Base-by-base conservation (phyloP, 2,888 invertebrate species). In the Caenorhabditis sp. region DNA sequence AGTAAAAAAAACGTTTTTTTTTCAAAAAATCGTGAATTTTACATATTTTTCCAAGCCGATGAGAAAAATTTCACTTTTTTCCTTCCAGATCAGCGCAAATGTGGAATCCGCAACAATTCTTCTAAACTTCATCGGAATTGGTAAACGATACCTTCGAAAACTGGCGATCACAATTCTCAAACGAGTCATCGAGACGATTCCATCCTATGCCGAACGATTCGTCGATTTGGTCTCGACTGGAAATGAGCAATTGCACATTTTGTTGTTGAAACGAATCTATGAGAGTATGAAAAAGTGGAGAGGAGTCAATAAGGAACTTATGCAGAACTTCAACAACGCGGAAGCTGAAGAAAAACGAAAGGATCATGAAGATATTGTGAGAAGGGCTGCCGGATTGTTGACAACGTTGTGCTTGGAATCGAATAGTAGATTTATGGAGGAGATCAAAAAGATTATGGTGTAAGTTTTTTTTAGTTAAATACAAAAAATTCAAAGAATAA, bases 341-440 rank as follows among this genome's bases (percentile, higher is more conserved):
- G 62, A 59, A 17, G 8, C 59, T 8, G 65, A 54, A 12, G 59
- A 54, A 7, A 62, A 49, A 23, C 17, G 36, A 10, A 56, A 43
- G 36, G 72, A 72, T 59, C 72, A 72, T 36, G 72, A 72, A 43
- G 72, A 72, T 17, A 72, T 72, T 49, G 67, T 67, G 12, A 58
- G 54, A 25, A 54, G 68, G 4, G 60, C 72, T 0, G 31, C 68
- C 4, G 64, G 67, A 7, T 50, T 72, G 1, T 54, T 72, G 17
- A 59, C 68, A 10, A 67, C 57, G 7, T 56, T 72, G 0, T 72
- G 72, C 20, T 60, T 60, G 1, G 31, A 61, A 1, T 61, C 53
- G 10, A 72, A 72, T 59, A 63, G 57, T 8, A 31, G 58, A 25
- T 72, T 72, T 50, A 56, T 62, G 12, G 53, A 64, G 17, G 31